These are phyloP conservation scores for Diabrotica virgifera DNA, from an alignment of 1,140 invertebrate genomes.

Conservation along the genomic window DNA sequence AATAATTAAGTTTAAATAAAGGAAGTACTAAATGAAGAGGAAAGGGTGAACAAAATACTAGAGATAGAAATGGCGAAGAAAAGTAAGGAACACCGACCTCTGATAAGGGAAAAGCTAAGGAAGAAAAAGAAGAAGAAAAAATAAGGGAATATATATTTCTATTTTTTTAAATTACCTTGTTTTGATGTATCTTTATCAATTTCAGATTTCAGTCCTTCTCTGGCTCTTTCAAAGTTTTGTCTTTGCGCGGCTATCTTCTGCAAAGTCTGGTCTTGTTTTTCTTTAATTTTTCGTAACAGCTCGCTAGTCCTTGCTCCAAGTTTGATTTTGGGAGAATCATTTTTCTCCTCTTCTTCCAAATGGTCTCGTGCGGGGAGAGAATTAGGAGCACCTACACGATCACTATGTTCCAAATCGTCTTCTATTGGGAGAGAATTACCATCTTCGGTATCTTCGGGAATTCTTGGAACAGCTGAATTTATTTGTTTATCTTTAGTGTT, in stretches of 20 bases:
- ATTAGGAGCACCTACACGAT: too few species aligned
- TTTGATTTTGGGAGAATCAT: neutral
- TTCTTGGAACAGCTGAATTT: too few species aligned
- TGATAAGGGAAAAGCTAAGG: too few species aligned
- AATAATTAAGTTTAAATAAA: too few species aligned
- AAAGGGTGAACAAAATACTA: too few species aligned
- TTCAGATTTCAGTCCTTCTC: neutral
- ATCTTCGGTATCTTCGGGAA: too few species aligned
- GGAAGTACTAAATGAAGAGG: too few species aligned
- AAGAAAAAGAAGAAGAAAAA: neutral
- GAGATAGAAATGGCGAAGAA: too few species aligned
- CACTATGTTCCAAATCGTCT: too few species aligned
- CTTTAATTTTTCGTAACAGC: conserved; percentile 11
- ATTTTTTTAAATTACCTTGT: neutral
- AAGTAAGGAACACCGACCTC: too few species aligned
- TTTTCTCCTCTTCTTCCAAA: neutral
- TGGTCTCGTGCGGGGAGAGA: neutral
- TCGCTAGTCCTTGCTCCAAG: conserved; percentile 7
- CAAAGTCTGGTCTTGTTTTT: conserved; percentile 4
- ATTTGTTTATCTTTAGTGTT: too few species aligned
- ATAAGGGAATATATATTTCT: neutral
- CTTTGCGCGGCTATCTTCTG: neutral
- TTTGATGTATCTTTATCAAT: neutral
- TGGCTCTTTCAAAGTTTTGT: neutral
- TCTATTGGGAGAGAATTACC: too few species aligned